Conservation (phyloP, 1,140 invertebrate genomes). For the Bombus pascuorum region DNA sequence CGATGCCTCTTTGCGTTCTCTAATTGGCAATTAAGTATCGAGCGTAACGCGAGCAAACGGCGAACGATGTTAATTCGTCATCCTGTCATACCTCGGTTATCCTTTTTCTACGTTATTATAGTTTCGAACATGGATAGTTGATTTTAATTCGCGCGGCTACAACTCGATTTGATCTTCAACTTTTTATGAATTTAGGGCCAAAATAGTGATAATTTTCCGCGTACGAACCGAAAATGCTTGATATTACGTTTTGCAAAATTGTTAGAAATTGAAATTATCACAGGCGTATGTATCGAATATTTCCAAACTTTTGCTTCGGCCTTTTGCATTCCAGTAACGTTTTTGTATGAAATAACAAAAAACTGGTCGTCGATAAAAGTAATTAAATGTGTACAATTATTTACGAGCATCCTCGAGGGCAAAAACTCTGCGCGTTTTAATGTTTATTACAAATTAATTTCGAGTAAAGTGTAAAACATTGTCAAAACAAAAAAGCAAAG, state of each 20-base stretch:
- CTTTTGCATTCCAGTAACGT: neutral
- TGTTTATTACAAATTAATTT: neutral
- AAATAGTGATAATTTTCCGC: neutral
- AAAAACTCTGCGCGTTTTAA: neutral
- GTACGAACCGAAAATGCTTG: neutral
- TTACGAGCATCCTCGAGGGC: neutral
- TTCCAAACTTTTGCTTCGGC: neutral
- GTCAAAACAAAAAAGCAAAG: neutral
- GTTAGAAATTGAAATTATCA: neutral
- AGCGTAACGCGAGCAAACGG: slow-evolving; percentile 60
- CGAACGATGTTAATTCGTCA: slow-evolving; percentile 62
- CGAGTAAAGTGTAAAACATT: neutral
- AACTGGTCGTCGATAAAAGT: neutral
- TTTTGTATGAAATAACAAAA: neutral
- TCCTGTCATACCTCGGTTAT: slow-evolving; percentile 23
- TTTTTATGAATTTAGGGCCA: neutral
- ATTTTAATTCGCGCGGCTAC: slow-evolving; percentile 14
- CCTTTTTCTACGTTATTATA: slow-evolving; percentile 45
- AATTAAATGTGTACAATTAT: neutral
- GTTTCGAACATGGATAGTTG: neutral
- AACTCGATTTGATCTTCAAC: too few relatives aligned
- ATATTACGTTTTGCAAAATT: neutral
- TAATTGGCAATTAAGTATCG: slow-evolving; percentile 74
- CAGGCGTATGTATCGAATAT: neutral
- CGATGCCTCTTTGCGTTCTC: slow-evolving; percentile 59